phyloP scores from a whole-genome alignment of 2,113 vertebrate species.

The Suncus etruscus region DNA sequence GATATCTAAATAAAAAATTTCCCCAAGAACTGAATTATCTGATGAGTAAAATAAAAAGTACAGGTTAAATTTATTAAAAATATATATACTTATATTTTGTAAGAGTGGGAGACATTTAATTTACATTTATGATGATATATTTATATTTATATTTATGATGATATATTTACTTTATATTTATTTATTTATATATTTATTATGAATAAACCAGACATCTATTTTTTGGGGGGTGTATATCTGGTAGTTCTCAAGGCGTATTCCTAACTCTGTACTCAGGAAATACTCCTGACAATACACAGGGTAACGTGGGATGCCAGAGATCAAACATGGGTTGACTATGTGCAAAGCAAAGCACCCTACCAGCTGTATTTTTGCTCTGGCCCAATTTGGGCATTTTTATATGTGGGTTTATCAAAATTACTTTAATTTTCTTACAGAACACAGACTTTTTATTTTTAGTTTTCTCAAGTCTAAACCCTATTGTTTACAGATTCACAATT shows the following conservation, averaged over 20 bases:
- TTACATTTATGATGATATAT: background rate
- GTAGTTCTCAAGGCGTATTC: too few relatives aligned
- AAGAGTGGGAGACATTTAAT: background rate
- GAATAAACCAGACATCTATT: background rate
- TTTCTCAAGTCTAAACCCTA: background rate
- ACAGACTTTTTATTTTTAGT: background rate
- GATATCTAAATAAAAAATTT: background rate
- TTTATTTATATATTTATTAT: too few relatives aligned
- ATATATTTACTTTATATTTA: too few relatives aligned
- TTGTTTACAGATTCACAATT: background rate
- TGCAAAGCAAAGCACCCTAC: too few relatives aligned
- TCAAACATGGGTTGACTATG: too few relatives aligned
- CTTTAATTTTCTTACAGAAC: background rate
- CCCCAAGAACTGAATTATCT: background rate
- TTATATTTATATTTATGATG: background rate
- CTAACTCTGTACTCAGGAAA: too few relatives aligned
- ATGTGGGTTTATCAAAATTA: background rate
- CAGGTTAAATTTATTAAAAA: background rate
- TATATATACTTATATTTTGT: background rate
- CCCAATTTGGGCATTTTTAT: background rate
- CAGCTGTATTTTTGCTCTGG: too few relatives aligned
- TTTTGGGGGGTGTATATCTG: background rate
- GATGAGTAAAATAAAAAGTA: background rate
- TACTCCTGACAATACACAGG: too few relatives aligned
- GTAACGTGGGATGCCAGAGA: too few relatives aligned